phyloP scores from a whole-genome alignment of 92 coral and sea anemone species.

The Micromussa lordhowensis region DNA sequence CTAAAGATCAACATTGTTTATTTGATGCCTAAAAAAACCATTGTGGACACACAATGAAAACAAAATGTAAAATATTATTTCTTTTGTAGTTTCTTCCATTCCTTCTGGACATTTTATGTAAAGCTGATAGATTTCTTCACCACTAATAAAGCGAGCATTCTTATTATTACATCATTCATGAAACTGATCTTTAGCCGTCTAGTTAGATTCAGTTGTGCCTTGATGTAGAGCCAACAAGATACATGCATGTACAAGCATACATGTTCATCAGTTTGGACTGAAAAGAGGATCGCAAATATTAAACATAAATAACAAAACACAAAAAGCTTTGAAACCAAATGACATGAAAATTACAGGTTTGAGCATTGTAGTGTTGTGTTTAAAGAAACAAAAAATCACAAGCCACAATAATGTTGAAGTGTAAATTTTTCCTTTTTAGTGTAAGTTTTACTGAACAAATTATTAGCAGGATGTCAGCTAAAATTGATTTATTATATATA shows the following conservation, averaged over 20 bases:
- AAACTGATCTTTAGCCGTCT: background rate
- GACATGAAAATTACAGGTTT: background rate
- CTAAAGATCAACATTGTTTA: background rate
- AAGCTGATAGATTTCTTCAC: no score
- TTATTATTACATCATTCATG: background rate
- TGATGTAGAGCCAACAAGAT: conserved; percentile 5
- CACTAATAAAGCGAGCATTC: no score
- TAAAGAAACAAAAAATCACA: no score
- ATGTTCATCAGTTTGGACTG: conserved; percentile 38
- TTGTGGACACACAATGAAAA: background rate
- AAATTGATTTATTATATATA: no score
- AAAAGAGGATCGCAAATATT: conserved; percentile 25
- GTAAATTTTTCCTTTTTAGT: no score
- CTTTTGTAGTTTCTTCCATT: background rate
- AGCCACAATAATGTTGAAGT: no score
- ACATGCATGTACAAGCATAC: background rate
- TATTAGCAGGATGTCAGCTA: no score
- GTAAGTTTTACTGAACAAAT: no score
- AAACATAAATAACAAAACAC: background rate
- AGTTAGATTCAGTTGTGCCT: conserved; percentile 7
- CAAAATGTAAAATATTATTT: background rate
- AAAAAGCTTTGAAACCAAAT: background rate
- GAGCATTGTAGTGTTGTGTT: background rate
- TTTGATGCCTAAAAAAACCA: background rate
- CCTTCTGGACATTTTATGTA: no score